Evolutionary conservation across 92 coral and sea anemone species (phyloP).

Genomic region (Palythoa grandis): DNA sequence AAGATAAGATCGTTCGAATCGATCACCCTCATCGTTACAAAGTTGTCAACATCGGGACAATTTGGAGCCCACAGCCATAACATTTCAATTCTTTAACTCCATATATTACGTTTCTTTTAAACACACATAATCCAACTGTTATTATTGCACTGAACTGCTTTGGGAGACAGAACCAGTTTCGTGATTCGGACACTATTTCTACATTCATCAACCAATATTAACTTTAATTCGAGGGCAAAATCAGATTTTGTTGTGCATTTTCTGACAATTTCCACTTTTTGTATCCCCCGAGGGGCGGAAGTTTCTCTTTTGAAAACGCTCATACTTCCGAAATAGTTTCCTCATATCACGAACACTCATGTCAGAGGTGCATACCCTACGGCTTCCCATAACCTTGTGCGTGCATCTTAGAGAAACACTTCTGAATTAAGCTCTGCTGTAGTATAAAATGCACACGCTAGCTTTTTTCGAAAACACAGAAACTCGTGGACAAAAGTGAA

Average conservation of each 20-base stretch:
- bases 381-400: not conserved
- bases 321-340: not conserved
- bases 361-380: slow-evolving; percentile 4
- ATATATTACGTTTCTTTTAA: not conserved
- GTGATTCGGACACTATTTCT: not conserved
- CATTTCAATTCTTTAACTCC: not conserved
- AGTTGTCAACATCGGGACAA: not conserved
- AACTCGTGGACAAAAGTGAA: not conserved
- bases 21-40: not conserved
- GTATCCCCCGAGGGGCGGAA: not conserved
- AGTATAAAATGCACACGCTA: not conserved
- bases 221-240: not conserved
- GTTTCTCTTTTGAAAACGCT: not conserved
- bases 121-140: too few species aligned
- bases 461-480: not conserved
- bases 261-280: not conserved
- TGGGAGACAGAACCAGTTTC: not conserved
- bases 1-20: not conserved
- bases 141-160: not conserved
- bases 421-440: not conserved
- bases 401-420: not conserved
- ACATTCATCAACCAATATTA: not conserved
- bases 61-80: slow-evolving; percentile 10
- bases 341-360: not conserved
- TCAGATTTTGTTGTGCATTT: not conserved